Base-by-base conservation (phyloP, 2,797 vertebrate genomes). In the Chelmon rostratus region DNA sequence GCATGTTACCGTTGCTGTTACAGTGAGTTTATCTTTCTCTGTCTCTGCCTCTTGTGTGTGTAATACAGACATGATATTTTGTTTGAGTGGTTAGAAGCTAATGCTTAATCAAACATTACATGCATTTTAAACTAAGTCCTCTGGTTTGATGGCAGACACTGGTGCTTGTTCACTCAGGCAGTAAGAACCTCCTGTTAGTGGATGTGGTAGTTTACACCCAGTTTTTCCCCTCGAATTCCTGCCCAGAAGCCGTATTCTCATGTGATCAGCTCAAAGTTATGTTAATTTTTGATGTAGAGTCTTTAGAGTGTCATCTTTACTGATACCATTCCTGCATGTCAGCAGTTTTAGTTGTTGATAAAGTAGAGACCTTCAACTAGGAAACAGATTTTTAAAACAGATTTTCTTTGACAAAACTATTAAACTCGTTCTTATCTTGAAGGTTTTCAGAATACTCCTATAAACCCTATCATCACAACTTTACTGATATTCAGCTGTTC, bases 1-100 rank as follows among this genome's bases (percentile, higher is more conserved):
- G 75, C 37, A 46, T 15, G 35, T 13, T 47, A 25, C 40, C 1
- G 4, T 67, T 25, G 56, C 40, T 1, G 4, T 67, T 25, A 56
- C 21, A 35, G 28, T 33, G 4, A 33, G 23, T 35, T 4, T n/a
- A 8, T 52, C 15, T 11, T 5, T 58, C 5, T 11, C 11, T n/a
- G 40, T 49, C 8, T 59, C 31, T 44, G 1, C 28, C 21, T 64
- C 40, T 15, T 72, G n/a, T 57, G 59, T 79, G 57, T 63, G 68
- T 79, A 63, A 78, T 78, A 63, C 16, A 23, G 63, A 58, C 44
- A 49, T 72, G 21, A 58, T 1, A 73, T 54, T 76, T 19, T 33
- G n/a, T 77, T 86, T 47, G 8, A 79, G 57, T 37, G 46, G 35
- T 59, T 52, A 19, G 52, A 74, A 64, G 46, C 31, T 16, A 28